Evolutionary conservation across 2,113 vertebrate genomes (phyloP).

Genomic region (Trichechus manatus): DNA sequence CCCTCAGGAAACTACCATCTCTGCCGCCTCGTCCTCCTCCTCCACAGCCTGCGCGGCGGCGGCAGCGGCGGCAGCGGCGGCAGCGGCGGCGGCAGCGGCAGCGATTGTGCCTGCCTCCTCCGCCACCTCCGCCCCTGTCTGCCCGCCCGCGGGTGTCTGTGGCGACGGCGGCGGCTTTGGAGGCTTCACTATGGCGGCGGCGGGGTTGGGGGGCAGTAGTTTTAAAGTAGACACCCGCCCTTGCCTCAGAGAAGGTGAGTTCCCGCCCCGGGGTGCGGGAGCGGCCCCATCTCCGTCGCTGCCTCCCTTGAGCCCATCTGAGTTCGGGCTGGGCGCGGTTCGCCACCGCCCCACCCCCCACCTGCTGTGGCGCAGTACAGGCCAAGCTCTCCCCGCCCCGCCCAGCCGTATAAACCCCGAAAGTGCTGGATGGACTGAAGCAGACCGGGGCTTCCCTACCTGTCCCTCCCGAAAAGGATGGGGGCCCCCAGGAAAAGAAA

Average conservation of each 20-base stretch:
- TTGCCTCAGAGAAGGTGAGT: constrained; percentile 82
- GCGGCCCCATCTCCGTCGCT: constrained; percentile 57
- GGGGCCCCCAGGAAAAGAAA: constrained; percentile 20
- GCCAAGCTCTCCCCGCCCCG: constrained; percentile 66
- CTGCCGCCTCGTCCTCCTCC: constrained; percentile 50
- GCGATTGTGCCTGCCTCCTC: constrained; percentile 69
- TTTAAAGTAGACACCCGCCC: constrained; percentile 81
- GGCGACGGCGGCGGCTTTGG: constrained; percentile 62
- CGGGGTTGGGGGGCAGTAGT: constrained; percentile 81
- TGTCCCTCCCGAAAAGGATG: background rate
- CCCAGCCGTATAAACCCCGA: background rate
- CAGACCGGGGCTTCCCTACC: background rate
- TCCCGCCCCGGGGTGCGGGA: constrained; percentile 64
- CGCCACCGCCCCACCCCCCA: constrained; percentile 68
- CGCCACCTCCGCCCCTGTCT: constrained; percentile 70
- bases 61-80: background rate
- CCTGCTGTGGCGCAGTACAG: constrained; percentile 77
- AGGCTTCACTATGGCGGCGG: constrained; percentile 77
- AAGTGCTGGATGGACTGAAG: background rate
- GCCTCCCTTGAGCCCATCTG: background rate
- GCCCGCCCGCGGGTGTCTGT: constrained; percentile 58
- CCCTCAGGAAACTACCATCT: constrained; percentile 67
- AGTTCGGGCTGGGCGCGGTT: constrained; percentile 49
- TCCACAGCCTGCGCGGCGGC: constrained; percentile 25
- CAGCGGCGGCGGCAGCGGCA: constrained; percentile 40